These are phyloP conservation scores for Disparrhopalites patrizii DNA, from an alignment of 2,888 invertebrate species.

Conservation along the genomic window DNA sequence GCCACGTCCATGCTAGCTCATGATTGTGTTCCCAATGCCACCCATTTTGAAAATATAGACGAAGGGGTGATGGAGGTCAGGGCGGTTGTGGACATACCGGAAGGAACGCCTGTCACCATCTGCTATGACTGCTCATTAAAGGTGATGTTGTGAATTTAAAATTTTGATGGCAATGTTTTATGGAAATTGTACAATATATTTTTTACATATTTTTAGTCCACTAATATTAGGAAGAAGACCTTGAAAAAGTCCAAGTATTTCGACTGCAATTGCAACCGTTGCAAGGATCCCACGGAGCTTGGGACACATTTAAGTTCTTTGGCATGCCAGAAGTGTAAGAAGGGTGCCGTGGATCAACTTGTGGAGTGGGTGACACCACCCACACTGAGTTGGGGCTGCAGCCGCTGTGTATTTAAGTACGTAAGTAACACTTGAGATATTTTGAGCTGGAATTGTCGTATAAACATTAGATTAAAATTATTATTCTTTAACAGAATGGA, in stretches of 20 bases:
- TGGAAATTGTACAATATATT: neutral
- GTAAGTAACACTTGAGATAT: slow-evolving; percentile 1
- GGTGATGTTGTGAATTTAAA: too few relatives aligned
- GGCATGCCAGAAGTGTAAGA: slow-evolving; percentile 38
- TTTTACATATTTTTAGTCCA: slow-evolving; percentile 30
- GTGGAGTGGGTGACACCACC: slow-evolving; percentile 25
- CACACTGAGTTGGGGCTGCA: slow-evolving; percentile 20
- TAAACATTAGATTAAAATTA: slow-evolving; percentile 1
- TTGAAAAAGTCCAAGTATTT: slow-evolving; percentile 44
- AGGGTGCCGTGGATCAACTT: slow-evolving; percentile 33
- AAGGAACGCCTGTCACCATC: slow-evolving; percentile 38
- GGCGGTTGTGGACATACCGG: slow-evolving; percentile 44
- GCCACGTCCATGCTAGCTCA: slow-evolving; percentile 45
- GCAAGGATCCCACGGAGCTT: slow-evolving; percentile 40
- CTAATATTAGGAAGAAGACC: slow-evolving; percentile 30
- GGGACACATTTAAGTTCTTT: slow-evolving; percentile 45
- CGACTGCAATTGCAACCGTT: slow-evolving; percentile 41
- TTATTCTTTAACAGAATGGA: slow-evolving; percentile 17
- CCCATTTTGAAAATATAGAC: slow-evolving; percentile 43
- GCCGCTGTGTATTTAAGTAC: slow-evolving; percentile 18
- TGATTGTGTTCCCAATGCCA: slow-evolving; percentile 45
- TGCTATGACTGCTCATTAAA: slow-evolving; percentile 45
- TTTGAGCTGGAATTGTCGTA: slow-evolving; percentile 31
- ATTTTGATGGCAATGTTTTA: neutral
- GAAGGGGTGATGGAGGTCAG: slow-evolving; percentile 42